Conservation (phyloP, 2,888 invertebrate genomes). For the Drosophila merina region DNA sequence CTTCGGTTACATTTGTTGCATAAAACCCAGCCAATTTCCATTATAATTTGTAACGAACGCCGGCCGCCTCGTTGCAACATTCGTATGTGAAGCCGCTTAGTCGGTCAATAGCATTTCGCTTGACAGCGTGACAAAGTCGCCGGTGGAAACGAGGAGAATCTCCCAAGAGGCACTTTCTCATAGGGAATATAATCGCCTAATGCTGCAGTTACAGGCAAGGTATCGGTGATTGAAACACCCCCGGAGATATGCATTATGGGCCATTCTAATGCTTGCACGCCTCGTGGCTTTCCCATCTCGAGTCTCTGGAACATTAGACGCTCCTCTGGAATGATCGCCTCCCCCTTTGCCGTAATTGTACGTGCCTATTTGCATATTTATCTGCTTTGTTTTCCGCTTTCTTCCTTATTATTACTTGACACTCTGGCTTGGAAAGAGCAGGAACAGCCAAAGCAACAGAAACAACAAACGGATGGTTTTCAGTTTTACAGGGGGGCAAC, state of each 20-base stretch:
- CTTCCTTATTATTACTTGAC: conserved; percentile 58
- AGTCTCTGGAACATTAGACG: background rate
- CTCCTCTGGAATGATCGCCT: conserved; percentile 33
- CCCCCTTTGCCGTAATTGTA: conserved; percentile 27
- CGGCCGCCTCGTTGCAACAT: conserved; percentile 26
- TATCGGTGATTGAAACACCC: conserved; percentile 24
- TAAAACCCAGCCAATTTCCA: conserved; percentile 67
- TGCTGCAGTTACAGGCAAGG: conserved; percentile 17
- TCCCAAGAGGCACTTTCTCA: conserved; percentile 5
- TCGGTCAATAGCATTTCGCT: conserved; percentile 71
- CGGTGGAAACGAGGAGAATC: conserved; percentile 23
- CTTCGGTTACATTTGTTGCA: conserved; percentile 76
- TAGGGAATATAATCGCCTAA: conserved; percentile 21
- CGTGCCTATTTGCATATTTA: conserved; percentile 75
- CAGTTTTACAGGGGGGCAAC: conserved; percentile 60
- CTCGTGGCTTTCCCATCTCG: conserved; percentile 26
- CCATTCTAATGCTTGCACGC: conserved; percentile 29
- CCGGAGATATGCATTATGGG: conserved; percentile 16
- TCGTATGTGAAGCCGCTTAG: conserved; percentile 51
- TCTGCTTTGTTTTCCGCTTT: conserved; percentile 66
- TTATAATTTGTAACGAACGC: conserved; percentile 51
- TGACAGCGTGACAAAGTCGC: conserved; percentile 33
- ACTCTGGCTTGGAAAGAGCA: conserved; percentile 19
- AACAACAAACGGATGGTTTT: conserved; percentile 40
- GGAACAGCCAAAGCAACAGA: conserved; percentile 11